Percentiles rank a stretch among this genome's conserved stretches.
phyloP scores from a whole-genome alignment of 1,140 invertebrate genomes.

The Centruroides vittatus region DNA sequence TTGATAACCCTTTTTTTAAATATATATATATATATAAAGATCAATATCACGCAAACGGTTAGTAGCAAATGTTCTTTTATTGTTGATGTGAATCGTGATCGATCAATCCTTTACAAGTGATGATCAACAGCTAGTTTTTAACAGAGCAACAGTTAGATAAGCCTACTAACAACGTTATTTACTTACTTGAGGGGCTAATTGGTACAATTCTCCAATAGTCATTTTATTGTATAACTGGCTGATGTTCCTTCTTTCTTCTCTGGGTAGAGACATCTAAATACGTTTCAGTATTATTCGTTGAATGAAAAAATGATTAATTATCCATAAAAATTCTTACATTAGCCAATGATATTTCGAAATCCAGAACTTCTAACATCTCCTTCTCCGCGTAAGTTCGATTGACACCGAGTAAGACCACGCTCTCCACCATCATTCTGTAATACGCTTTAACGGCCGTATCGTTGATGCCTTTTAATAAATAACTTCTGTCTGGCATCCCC shows the following conservation, averaged over 20 bases:
- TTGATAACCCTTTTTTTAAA: too few relatives aligned
- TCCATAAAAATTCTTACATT: slow-evolving; percentile 48
- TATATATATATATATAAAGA: too few relatives aligned
- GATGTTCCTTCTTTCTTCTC: slow-evolving; percentile 79
- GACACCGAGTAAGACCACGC: slow-evolving; percentile 74
- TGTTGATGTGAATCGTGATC: too few relatives aligned
- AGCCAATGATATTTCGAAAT: slow-evolving; percentile 89
- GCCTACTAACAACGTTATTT: too few relatives aligned
- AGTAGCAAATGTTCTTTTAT: too few relatives aligned
- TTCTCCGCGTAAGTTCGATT: slow-evolving; percentile 49
- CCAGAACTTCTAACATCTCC: slow-evolving; percentile 65
- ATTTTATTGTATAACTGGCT: slow-evolving; percentile 83
- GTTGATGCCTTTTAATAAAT: slow-evolving; percentile 51
- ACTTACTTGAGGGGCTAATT: slow-evolving; percentile 40
- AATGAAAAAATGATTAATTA: too few relatives aligned
- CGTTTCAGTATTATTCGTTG: not conserved
- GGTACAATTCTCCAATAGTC: slow-evolving; percentile 55
- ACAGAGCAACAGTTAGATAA: too few relatives aligned
- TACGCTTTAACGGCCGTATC: slow-evolving; percentile 32
- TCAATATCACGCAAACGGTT: too few relatives aligned
- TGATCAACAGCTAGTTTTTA: too few relatives aligned
- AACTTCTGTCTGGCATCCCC: slow-evolving; percentile 68
- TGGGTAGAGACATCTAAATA: slow-evolving; percentile 64
- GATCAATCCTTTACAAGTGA: too few relatives aligned
- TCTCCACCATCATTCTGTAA: slow-evolving; percentile 43